phyloP scores from a whole-genome alignment of 2,888 invertebrate species.

The Andrena marginata region DNA sequence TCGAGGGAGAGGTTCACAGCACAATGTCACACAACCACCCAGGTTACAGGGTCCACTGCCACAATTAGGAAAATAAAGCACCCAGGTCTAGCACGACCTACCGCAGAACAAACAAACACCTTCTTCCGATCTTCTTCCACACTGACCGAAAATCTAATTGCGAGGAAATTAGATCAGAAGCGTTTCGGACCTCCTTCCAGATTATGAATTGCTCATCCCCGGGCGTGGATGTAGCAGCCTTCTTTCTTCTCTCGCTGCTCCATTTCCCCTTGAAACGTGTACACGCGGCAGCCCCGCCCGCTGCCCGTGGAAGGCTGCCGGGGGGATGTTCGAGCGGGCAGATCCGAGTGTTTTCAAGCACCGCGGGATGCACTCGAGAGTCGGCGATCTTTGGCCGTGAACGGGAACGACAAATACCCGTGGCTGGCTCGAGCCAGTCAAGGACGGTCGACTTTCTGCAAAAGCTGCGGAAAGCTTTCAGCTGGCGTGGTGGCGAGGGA shows the following conservation, averaged over 20 bases:
- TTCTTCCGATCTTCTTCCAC: too few relatives aligned
- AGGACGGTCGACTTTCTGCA: conserved; percentile 62
- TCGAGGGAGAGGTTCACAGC: too few relatives aligned
- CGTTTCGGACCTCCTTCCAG: neutral
- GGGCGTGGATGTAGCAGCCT: neutral
- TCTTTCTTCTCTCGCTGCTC: too few relatives aligned
- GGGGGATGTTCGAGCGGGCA: conserved; percentile 27
- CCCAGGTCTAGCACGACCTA: too few relatives aligned
- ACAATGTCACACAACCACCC: too few relatives aligned
- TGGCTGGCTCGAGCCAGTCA: conserved; percentile 64
- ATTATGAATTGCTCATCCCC: conserved; percentile 15
- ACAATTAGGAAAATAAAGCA: too few relatives aligned
- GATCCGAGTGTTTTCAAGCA: conserved; percentile 45
- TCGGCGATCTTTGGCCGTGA: conserved; percentile 67
- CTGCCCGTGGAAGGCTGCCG: neutral
- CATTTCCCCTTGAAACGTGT: neutral
- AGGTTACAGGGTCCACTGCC: too few relatives aligned
- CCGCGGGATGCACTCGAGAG: conserved; percentile 42
- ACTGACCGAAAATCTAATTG: neutral
- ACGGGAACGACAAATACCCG: conserved; percentile 53
- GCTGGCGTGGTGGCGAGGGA: conserved; percentile 14
- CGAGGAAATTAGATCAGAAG: neutral
- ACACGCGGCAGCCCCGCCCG: too few relatives aligned
- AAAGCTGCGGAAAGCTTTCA: conserved; percentile 52
- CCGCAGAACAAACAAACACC: neutral